phyloP scores from a whole-genome alignment of 2,113 vertebrate species.

The Pica pica region DNA sequence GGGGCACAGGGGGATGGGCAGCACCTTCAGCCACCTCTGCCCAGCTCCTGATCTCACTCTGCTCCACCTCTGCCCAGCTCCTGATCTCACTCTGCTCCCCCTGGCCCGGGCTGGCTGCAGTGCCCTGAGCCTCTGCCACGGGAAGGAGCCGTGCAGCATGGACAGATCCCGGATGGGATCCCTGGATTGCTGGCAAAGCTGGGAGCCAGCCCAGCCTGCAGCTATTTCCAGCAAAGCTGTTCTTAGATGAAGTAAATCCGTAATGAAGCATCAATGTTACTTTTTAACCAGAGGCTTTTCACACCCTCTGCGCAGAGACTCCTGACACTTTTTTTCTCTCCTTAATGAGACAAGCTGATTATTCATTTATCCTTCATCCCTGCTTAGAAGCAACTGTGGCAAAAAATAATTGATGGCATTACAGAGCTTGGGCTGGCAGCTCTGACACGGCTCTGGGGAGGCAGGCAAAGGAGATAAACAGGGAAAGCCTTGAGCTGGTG shows the following conservation, averaged over 20 bases:
- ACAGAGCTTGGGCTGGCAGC: background rate
- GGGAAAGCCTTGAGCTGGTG: background rate
- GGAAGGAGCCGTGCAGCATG: background rate
- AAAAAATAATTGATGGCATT: background rate
- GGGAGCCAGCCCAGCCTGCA: background rate
- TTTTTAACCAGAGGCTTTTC: background rate
- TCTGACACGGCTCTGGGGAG: fast-evolving
- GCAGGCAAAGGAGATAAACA: background rate
- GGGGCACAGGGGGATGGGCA: no score
- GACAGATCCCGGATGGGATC: background rate
- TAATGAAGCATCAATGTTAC: background rate
- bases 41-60: background rate
- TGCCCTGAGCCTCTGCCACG: background rate
- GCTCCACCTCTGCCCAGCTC: background rate
- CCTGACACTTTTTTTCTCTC: background rate
- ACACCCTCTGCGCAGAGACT: background rate
- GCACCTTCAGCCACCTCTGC: background rate
- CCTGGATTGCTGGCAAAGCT: background rate
- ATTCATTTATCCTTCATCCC: background rate
- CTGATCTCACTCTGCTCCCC: background rate
- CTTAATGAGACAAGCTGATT: background rate
- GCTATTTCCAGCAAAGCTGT: background rate
- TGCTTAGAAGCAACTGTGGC: background rate
- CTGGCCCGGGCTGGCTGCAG: background rate
- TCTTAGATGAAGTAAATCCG: background rate